Conservation (phyloP, 2,113 vertebrate species). For the Scolopax mira region DNA sequence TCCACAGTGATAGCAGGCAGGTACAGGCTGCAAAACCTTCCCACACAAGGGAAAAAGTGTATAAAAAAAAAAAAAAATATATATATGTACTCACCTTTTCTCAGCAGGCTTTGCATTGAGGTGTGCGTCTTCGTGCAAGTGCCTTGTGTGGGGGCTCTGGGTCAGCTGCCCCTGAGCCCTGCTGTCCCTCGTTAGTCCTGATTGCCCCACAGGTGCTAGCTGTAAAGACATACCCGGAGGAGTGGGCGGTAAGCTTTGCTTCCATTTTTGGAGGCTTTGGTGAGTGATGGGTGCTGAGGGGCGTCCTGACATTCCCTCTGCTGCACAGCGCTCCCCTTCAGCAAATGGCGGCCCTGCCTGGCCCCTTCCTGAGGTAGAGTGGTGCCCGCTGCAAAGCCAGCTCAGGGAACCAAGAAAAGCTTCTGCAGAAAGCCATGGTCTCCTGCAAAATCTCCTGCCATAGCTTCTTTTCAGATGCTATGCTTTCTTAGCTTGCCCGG, state of each 20-base stretch:
- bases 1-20: background rate
- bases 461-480: rapidly evolving
- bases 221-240: background rate
- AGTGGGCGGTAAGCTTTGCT: rapidly evolving
- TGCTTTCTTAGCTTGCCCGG: rapidly evolving
- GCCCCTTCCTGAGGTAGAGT: background rate
- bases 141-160: rapidly evolving
- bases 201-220: background rate
- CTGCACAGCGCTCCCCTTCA: rapidly evolving
- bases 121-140: rapidly evolving
- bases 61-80: rapidly evolving
- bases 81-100: background rate
- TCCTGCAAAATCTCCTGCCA: rapidly evolving
- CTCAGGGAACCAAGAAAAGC: rapidly evolving
- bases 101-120: background rate
- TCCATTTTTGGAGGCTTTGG: rapidly evolving
- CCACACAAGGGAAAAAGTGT: rapidly evolving
- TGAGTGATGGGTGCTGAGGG: background rate
- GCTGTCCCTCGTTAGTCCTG: background rate
- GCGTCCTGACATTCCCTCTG: rapidly evolving
- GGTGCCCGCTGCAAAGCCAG: rapidly evolving
- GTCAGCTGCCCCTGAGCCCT: rapidly evolving
- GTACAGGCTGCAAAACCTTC: background rate
- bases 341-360: rapidly evolving
- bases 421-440: rapidly evolving